Conservation (phyloP, 2,797 vertebrate species). For the Sardinella longiceps region DNA sequence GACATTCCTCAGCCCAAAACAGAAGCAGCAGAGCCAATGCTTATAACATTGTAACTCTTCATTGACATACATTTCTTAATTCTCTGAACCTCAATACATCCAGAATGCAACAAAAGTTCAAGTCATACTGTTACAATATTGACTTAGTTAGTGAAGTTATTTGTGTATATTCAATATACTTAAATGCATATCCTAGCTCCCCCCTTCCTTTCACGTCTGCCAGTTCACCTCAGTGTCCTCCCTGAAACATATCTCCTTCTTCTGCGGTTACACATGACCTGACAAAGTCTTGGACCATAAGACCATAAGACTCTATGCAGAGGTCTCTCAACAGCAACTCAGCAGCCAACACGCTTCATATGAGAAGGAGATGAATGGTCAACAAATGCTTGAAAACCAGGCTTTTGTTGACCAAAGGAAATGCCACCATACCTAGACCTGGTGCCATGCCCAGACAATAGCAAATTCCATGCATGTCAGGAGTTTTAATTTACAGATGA, state of each 20-base stretch:
- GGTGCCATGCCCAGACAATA: conserved; percentile 72
- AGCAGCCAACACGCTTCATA: conserved; percentile 58
- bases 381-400: conserved; percentile 74
- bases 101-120: neutral
- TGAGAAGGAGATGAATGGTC: conserved; percentile 60
- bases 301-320: neutral
- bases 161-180: neutral
- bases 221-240: neutral
- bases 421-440: conserved; percentile 71
- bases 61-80: neutral
- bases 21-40: conserved; percentile 30
- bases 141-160: neutral
- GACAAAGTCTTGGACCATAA: neutral
- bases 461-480: conserved; percentile 60
- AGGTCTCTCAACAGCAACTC: conserved; percentile 41
- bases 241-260: neutral
- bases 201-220: neutral
- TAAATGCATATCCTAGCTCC: neutral
- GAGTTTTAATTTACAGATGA: neutral
- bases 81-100: neutral
- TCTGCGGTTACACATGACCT: neutral
- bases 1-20: conserved; percentile 64
- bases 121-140: neutral
- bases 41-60: neutral
- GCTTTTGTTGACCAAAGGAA: conserved; percentile 75